These are phyloP conservation scores for Trachymyrmex septentrionalis DNA, from an alignment of 1,140 invertebrate genomes.

Conservation along the genomic window DNA sequence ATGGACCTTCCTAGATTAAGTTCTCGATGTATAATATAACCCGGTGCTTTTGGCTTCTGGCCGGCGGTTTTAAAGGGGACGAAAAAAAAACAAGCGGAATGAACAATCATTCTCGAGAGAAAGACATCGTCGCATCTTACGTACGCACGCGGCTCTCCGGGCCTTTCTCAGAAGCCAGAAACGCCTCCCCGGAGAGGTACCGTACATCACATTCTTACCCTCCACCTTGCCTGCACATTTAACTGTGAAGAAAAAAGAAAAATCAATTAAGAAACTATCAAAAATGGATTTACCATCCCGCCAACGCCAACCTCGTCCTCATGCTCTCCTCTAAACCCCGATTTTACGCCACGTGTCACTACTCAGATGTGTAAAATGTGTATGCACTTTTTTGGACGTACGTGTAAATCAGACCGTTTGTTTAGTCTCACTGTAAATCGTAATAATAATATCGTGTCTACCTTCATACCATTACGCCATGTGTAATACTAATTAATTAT, in stretches of 20 bases:
- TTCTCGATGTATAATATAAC: conserved; percentile 67
- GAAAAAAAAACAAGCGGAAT: conserved; percentile 8
- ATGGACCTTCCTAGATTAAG: conserved; percentile 69
- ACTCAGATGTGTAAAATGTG: conserved; percentile 60
- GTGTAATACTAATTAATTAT: conserved; percentile 80
- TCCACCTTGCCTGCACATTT: conserved; percentile 70
- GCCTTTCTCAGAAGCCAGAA: conserved; percentile 80
- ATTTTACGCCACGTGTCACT: conserved; percentile 30
- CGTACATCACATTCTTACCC: conserved; percentile 56
- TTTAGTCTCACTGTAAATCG: conserved; percentile 63
- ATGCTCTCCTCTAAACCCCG: not conserved
- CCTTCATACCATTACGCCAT: conserved; percentile 62
- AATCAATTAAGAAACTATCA: not conserved
- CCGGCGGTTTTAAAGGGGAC: not conserved
- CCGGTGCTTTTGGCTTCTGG: conserved; percentile 75
- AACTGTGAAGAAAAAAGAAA: conserved; percentile 49
- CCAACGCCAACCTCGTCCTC: not conserved
- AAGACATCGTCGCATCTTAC: conserved; percentile 48
- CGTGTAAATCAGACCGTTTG: conserved; percentile 58
- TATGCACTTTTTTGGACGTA: conserved; percentile 57
- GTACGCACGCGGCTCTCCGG: conserved; percentile 70
- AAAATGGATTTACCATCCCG: not conserved
- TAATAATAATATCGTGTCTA: conserved; percentile 64
- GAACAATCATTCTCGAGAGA: conserved; percentile 30
- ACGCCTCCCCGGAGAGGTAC: conserved; percentile 74